Base-by-base conservation (phyloP, 2,888 invertebrate genomes). In the Xanthostigma xanthostigma region DNA sequence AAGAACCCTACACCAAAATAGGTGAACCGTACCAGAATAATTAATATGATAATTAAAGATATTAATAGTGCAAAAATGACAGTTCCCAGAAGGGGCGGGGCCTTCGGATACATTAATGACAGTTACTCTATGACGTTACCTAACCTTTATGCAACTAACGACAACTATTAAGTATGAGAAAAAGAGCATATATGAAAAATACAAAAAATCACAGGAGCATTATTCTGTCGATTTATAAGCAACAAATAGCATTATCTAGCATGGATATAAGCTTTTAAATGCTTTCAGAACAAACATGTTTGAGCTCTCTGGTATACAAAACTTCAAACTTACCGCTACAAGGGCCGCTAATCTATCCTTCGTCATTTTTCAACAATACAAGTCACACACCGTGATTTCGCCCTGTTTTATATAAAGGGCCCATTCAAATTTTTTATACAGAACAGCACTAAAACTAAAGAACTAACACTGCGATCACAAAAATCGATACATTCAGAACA, bases 321-420 rank as follows among this genome's bases (percentile, higher is more conserved):
- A 48, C 48, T 48, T 48, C 36, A 48, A 48, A 48, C 85, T 81
- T 76, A 88, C 89, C 81, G 91, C 91, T 77, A 89, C 89, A 65
- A 92, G 81, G 72, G 91, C 92, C 76, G 90, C 90, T 80, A 92
- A 84, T 84, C 91, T 90, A 80, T 92, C 92, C 83, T 92, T 92
- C 76, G 91, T 91, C 91, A 91, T 92, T 71, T 66, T 79, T 71
- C 69, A 71, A 64, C 68, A 70, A 70, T 68, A 61, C 58, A 59
- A 71, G 73, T 76, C 76, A 78, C 79, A 76, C 76, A 75, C 75
- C 74, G 74, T 73, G 67, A 70, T 73, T 72, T 74, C 73, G 74
- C 74, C 73, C 73, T 70, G 69, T 72, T 74, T 77, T 72, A 74
- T 74, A 74, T 76, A 76, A 76, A 74, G 78, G 76, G 82, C 81